Percentiles rank a stretch among this genome's conserved stretches.
These are phyloP conservation scores for Drosophila virilis DNA, from an alignment of 1,140 invertebrate genomes.

Conservation along the genomic window DNA sequence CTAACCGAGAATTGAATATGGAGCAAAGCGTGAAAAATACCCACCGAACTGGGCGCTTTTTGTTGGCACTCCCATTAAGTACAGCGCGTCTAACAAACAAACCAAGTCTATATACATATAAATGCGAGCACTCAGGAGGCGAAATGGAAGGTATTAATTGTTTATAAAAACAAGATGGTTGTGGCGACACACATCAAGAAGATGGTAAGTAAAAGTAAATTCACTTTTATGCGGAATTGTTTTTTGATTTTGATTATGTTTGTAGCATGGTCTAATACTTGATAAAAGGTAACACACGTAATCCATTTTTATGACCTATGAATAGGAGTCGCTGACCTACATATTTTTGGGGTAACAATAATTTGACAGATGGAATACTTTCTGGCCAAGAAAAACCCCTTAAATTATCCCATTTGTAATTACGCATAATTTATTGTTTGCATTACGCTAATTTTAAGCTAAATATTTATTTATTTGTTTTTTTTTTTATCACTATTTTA, in stretches of 20 bases:
- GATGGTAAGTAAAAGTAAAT: constrained; percentile 50
- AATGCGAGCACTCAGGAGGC: background rate
- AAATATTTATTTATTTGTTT: too few relatives aligned
- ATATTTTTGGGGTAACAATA: too few relatives aligned
- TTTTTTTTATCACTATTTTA: too few relatives aligned
- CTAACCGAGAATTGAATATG: constrained; percentile 17
- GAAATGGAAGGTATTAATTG: constrained; percentile 53
- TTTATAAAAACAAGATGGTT: constrained; percentile 53
- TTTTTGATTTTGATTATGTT: background rate
- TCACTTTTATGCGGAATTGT: constrained; percentile 60
- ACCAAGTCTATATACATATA: constrained; percentile 1
- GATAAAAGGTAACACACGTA: too few relatives aligned
- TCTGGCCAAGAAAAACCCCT: too few relatives aligned
- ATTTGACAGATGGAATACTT: too few relatives aligned
- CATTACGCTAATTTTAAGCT: too few relatives aligned
- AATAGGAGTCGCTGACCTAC: too few relatives aligned
- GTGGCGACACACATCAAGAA: constrained; percentile 34
- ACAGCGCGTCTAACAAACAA: background rate
- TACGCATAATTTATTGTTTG: too few relatives aligned
- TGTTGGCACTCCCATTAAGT: constrained; percentile 26
- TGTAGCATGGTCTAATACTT: too few relatives aligned
- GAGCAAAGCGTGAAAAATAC: constrained; percentile 66
- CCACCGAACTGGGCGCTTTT: constrained; percentile 3
- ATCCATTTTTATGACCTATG: too few relatives aligned
- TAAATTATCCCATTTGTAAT: too few relatives aligned